phyloP scores from a whole-genome alignment of 2,888 invertebrate genomes.

The Dicyrtomina minuta region DNA sequence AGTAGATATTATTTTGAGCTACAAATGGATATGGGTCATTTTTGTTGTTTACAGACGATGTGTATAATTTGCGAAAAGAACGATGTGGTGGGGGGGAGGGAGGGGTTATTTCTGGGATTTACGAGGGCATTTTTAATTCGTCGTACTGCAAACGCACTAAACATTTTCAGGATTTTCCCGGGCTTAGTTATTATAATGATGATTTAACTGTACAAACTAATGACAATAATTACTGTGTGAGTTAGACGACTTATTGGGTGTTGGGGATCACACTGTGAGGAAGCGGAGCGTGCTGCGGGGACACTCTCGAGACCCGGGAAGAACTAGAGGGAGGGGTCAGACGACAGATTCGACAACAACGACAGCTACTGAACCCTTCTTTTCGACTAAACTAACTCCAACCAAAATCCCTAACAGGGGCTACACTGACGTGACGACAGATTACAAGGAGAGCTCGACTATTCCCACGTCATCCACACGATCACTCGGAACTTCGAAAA shows the following conservation, averaged over 20 bases:
- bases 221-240: not conserved
- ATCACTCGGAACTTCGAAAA: not conserved
- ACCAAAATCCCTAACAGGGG: conserved; percentile 20
- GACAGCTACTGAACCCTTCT: conserved; percentile 16
- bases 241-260: conserved; percentile 29
- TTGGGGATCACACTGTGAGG: conserved; percentile 34
- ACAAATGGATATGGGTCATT: too few species aligned
- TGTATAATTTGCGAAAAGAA: too few species aligned
- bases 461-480: not conserved
- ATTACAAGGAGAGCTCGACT: conserved; percentile 1
- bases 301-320: conserved; percentile 34
- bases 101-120: too few species aligned
- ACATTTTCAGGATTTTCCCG: not conserved
- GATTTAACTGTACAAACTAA: too few species aligned
- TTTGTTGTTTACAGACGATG: too few species aligned
- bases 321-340: conserved; percentile 14
- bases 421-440: conserved; percentile 19
- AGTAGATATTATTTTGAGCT: too few species aligned
- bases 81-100: too few species aligned
- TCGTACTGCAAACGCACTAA: too few species aligned
- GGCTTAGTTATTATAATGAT: too few species aligned
- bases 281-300: conserved; percentile 33
- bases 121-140: too few species aligned
- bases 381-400: conserved; percentile 26
- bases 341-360: not conserved